Evolutionary conservation across 1,140 invertebrate species (phyloP).

Genomic region (Cecropterus lyciades): DNA sequence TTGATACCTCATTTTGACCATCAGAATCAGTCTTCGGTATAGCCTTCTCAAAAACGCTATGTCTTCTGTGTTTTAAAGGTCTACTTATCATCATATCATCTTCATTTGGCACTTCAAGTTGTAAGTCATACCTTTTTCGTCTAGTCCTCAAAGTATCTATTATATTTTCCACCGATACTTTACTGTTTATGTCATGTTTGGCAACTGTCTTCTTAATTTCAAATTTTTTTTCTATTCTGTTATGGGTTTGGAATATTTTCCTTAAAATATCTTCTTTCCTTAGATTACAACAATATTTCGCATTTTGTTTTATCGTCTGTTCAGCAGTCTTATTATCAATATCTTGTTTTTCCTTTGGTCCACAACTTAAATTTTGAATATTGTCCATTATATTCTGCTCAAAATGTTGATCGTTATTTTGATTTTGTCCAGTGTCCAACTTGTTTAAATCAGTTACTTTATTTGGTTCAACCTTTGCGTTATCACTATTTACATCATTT

Average conservation of each 20-base stretch:
- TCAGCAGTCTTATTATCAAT: neutral
- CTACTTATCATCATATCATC: too few species aligned
- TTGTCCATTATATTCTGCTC: neutral
- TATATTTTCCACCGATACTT: too few species aligned
- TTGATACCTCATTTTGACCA: neutral
- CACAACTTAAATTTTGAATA: neutral
- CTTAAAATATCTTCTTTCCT: too few species aligned
- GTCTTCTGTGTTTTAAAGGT: neutral
- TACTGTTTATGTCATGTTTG: too few species aligned
- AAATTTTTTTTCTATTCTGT: too few species aligned
- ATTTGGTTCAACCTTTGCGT: neutral
- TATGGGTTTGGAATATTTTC: too few species aligned
- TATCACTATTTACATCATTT: neutral
- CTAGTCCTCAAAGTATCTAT: too few species aligned
- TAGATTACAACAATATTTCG: too few species aligned
- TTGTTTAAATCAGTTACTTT: neutral
- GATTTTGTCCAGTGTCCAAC: neutral
- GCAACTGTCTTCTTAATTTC: too few species aligned
- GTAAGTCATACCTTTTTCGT: too few species aligned
- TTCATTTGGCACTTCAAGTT: too few species aligned
- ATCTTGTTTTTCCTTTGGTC: neutral
- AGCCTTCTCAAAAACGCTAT: neutral
- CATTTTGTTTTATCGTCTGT: too few species aligned
- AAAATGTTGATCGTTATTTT: neutral
- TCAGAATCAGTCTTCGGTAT: neutral